phyloP scores from a whole-genome alignment of 2,797 vertebrate species.

The Fringilla coelebs region DNA sequence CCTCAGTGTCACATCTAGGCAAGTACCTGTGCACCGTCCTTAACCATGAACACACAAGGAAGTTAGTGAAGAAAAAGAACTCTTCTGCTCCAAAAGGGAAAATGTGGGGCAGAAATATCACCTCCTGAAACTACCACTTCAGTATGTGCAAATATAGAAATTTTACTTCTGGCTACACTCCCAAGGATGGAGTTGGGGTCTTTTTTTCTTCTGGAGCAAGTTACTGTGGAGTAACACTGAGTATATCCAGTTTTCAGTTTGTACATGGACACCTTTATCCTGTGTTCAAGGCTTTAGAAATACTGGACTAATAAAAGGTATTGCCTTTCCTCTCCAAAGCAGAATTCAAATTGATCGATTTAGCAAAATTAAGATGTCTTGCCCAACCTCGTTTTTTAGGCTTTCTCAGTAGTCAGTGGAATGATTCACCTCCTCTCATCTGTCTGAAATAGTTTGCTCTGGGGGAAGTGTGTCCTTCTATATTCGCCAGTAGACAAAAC shows the following conservation, averaged over 20 bases:
- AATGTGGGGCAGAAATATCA: neutral
- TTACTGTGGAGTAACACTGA: neutral
- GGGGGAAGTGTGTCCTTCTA: neutral
- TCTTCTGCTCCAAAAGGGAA: neutral
- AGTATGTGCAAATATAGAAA: neutral
- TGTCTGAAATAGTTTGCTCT: neutral
- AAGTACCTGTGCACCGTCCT: neutral
- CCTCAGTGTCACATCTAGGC: neutral
- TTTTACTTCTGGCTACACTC: neutral
- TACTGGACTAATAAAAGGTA: neutral
- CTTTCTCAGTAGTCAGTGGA: neutral
- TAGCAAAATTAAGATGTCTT: neutral
- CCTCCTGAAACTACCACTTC: neutral
- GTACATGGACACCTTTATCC: neutral
- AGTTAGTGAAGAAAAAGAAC: rapidly evolving
- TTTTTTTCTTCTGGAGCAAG: neutral
- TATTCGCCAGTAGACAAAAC: neutral
- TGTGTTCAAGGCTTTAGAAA: neutral
- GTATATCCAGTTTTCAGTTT: neutral
- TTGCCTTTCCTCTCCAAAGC: neutral
- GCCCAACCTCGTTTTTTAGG: neutral
- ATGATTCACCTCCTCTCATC: neutral
- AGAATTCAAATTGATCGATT: neutral
- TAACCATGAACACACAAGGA: neutral
- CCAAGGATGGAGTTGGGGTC: neutral